Evolutionary conservation across 2,113 vertebrate species (phyloP), one percentile per base, ranked within the genome.

Genomic region (Hippocampus abdominalis): DNA sequence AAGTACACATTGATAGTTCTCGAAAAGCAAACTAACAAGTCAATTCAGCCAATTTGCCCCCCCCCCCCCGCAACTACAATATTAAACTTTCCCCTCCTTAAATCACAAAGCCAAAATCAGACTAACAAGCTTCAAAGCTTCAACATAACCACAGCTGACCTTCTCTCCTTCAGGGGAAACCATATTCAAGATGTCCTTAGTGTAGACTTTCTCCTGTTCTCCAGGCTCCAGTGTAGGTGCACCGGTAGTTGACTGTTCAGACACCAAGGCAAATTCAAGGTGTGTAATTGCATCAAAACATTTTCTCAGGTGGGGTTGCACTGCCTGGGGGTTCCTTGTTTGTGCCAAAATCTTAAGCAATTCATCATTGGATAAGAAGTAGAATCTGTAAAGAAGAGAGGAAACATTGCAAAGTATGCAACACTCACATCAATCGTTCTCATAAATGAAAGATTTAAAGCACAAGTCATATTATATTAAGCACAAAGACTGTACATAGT

Each of bases 361-460:
- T 81, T 95, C 94, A 69, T 95, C 92, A 36, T 94, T 95, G 25
- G 93, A 94, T 68, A 96, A 88, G 82, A 96, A 96, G 87, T 94
- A 95, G 91, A 95, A 95, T 71, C 94, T 96, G 69, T 51, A 16
- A 63, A 65, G 62, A 40, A 60, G 11, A 65, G 2, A 59, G 10
- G 27, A 69, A 20, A 21, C 18, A 73, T 57, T 67, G 61, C 29
- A 46, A 49, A 63, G 51, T 11, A 40, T 6, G 44, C 66, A 63
- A 48, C 64, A 70, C 9, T 13, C 53, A 48, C 20, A 67, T 60
- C 67, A 54, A 46, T 39, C 23, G 44, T 57, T 27, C 12, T 27
- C 15, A 27, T 27, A 59, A 18, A 60, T 60, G 6, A 60, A 32
- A 60, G 18, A 60, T 60, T 60, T 18, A 18, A 3, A 32, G 54